Conservation (phyloP, 2,113 vertebrate genomes). For the Tympanuchus pallidicinctus region DNA sequence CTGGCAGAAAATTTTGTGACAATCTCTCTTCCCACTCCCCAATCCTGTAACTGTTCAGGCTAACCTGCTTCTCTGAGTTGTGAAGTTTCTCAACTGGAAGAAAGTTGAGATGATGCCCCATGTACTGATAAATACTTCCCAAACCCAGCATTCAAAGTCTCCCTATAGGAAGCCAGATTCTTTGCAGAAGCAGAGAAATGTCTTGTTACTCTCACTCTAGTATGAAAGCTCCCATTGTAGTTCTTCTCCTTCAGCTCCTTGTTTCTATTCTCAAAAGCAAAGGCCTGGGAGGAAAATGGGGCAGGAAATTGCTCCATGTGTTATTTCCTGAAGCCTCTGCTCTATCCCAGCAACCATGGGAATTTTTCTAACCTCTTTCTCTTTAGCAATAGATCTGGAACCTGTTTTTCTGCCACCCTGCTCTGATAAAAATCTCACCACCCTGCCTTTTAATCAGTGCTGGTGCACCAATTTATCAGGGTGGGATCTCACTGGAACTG, state of each 20-base stretch:
- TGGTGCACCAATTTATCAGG: neutral
- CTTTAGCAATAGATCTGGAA: neutral
- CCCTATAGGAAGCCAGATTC: neutral
- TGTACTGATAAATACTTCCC: neutral
- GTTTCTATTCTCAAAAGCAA: neutral
- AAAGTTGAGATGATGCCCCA: neutral
- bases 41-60: neutral
- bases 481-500: neutral
- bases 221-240: neutral
- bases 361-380: slow-evolving; percentile 18
- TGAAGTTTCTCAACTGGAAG: neutral
- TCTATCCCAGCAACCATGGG: neutral
- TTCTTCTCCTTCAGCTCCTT: neutral
- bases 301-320: neutral
- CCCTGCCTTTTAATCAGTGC: slow-evolving; percentile 38
- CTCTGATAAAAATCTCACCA: slow-evolving; percentile 37
- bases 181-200: neutral
- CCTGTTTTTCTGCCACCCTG: slow-evolving; percentile 19
- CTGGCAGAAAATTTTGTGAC: neutral
- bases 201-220: neutral
- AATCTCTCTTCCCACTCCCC: neutral
- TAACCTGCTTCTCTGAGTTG: neutral
- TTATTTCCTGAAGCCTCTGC: neutral
- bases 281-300: neutral
- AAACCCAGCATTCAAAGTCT: neutral